Conservation (phyloP, 2,888 invertebrate genomes). For the Chymomyza amoena region DNA sequence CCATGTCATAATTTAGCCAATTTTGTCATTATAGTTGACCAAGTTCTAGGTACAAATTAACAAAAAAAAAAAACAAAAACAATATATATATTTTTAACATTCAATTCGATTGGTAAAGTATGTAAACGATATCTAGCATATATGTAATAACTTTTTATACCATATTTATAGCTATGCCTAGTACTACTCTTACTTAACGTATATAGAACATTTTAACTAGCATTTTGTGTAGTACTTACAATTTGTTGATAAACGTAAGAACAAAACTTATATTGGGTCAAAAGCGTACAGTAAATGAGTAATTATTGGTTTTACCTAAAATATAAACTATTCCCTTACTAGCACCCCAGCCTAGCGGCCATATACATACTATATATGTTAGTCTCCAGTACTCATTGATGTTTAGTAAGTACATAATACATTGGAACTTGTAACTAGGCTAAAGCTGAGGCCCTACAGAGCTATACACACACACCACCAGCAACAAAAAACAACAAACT, state of each 20-base stretch:
- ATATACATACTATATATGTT: constrained; percentile 10
- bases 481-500: constrained; percentile 6
- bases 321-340: constrained; percentile 1
- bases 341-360: neutral
- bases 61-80: constrained; percentile 11
- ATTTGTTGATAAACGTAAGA: constrained; percentile 49
- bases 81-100: constrained; percentile 13
- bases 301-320: constrained; percentile 9
- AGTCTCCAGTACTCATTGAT: constrained; percentile 38
- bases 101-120: constrained; percentile 57
- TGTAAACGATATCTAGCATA: constrained; percentile 38
- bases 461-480: constrained; percentile 21
- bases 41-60: constrained; percentile 32
- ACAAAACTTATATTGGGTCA: constrained; percentile 38
- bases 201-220: constrained; percentile 61
- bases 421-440: constrained; percentile 37
- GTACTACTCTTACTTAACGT: constrained; percentile 43
- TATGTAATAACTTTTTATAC: constrained; percentile 8
- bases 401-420: constrained; percentile 52
- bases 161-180: constrained; percentile 54
- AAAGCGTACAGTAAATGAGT: constrained; percentile 22
- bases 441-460: constrained; percentile 62
- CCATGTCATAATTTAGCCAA: constrained; percentile 55
- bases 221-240: constrained; percentile 61
- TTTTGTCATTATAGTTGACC: constrained; percentile 66